A percentile compares a stretch with the other conserved stretches of the same genome.
Conservation (phyloP, 2,888 invertebrate species). For the Platycheirus albimanus region DNA sequence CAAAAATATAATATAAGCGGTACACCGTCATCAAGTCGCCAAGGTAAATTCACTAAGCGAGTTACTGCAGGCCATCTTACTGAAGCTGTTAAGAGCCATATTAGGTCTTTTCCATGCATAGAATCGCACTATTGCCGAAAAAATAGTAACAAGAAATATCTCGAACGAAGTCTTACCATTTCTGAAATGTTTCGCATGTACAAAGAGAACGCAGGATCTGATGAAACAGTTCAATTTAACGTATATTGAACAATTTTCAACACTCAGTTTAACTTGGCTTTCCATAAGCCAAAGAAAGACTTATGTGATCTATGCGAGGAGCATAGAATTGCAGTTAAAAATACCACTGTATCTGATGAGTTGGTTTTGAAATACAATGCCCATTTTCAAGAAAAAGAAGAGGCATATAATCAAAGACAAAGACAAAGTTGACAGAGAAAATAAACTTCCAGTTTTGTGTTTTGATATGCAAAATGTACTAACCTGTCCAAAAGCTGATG, state of each 20-base stretch:
- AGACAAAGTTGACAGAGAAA: no score
- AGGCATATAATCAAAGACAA: no score
- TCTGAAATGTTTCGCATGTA: background rate
- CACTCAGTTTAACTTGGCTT: background rate
- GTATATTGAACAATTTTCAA: background rate
- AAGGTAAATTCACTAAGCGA: background rate
- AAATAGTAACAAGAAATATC: background rate
- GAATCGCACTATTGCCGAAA: conserved; percentile 14
- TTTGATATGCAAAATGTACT: no score
- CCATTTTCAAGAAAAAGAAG: no score
- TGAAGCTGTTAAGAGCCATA: background rate
- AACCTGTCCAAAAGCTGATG: conserved; percentile 18
- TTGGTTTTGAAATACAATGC: no score
- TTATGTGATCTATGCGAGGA: no score
- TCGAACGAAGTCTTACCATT: background rate
- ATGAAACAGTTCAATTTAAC: background rate
- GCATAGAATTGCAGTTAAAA: no score
- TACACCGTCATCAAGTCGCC: background rate
- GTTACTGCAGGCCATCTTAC: background rate
- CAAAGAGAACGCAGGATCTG: background rate
- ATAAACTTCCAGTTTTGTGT: no score
- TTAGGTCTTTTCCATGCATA: background rate
- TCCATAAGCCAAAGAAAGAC: no score
- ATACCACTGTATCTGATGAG: no score
- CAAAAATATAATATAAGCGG: no score